Evolutionary conservation across 2,888 invertebrate species (phyloP).

Genomic region (Mythimna vitellina): DNA sequence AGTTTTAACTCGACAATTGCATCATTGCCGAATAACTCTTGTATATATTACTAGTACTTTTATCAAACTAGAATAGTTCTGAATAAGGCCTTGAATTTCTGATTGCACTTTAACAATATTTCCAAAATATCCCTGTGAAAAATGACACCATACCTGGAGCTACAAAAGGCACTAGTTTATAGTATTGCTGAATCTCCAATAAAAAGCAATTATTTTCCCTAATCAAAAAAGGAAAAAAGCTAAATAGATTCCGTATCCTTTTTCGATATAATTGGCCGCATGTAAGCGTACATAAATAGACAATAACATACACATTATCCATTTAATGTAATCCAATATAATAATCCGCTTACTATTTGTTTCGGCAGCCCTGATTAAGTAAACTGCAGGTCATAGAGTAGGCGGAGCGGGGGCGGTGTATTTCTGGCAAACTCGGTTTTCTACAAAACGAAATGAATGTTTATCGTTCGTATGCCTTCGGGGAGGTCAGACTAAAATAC

Average conservation of each 20-base stretch:
- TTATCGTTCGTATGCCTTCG: slow-evolving; percentile 41
- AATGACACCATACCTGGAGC: not conserved
- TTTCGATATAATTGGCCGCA: slow-evolving; percentile 39
- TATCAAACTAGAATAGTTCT: not conserved
- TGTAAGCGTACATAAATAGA: slow-evolving; percentile 50
- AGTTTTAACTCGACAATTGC: too few species aligned
- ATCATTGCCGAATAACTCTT: too few species aligned
- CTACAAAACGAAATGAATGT: slow-evolving; percentile 26
- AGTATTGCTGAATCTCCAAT: slow-evolving; percentile 28
- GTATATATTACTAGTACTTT: too few species aligned
- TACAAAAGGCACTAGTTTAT: slow-evolving; percentile 1
- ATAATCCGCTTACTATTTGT: slow-evolving; percentile 56
- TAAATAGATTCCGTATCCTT: slow-evolving; percentile 33
- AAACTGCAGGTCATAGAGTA: slow-evolving; percentile 30
- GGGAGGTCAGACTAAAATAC: slow-evolving; percentile 31
- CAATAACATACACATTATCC: slow-evolving; percentile 41
- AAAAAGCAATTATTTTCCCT: slow-evolving; percentile 23
- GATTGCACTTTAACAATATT: too few species aligned
- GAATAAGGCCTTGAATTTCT: not conserved
- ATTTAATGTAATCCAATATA: slow-evolving; percentile 51
- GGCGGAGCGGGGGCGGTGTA: slow-evolving; percentile 35
- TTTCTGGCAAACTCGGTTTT: slow-evolving; percentile 19
- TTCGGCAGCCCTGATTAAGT: slow-evolving; percentile 46
- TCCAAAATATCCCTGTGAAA: not conserved
- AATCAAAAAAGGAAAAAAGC: slow-evolving; percentile 45